A percentile compares a stretch with the other conserved stretches of the same genome.
Conservation (phyloP, 1,140 invertebrate genomes). For the Anoplolepis gracilipes region DNA sequence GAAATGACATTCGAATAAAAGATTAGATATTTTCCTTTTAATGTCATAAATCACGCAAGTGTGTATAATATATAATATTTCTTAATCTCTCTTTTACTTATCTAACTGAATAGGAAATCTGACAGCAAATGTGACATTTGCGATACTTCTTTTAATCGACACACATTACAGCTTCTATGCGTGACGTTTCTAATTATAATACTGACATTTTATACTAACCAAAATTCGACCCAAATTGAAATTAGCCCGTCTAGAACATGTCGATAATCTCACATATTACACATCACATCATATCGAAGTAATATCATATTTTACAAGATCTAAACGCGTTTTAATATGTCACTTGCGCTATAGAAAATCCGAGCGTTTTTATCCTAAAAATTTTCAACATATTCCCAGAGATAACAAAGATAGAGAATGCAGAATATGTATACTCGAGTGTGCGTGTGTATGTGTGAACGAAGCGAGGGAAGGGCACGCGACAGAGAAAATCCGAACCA, state of each 20-base stretch:
- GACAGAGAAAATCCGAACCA: conserved; percentile 46
- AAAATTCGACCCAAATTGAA: conserved; percentile 54
- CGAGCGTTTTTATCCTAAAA: conserved; percentile 33
- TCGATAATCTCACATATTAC: conserved; percentile 52
- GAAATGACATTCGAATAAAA: too few species aligned
- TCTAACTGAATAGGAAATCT: not conserved
- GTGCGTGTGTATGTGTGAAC: not conserved
- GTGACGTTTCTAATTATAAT: conserved; percentile 7
- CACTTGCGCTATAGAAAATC: conserved; percentile 38
- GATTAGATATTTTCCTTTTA: not conserved
- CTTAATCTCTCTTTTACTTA: not conserved
- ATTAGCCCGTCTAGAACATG: conserved; percentile 44
- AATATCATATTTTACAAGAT: conserved; percentile 41
- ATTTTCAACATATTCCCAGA: conserved; percentile 40
- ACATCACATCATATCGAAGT: conserved; percentile 38
- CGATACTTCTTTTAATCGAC: conserved; percentile 42
- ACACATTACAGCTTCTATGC: not conserved
- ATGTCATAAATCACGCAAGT: not conserved
- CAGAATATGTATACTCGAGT: too few species aligned
- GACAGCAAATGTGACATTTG: conserved; percentile 1
- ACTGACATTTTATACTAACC: conserved; percentile 55
- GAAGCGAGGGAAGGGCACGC: not conserved
- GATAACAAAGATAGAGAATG: conserved; percentile 1
- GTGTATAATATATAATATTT: not conserved
- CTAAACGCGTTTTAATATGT: conserved; percentile 34